Evolutionary conservation across 53 echinoderm and acorn worm species (phyloP), one percentile per base, ranked within the genome.

Genomic region (Paracentrotus lividus): DNA sequence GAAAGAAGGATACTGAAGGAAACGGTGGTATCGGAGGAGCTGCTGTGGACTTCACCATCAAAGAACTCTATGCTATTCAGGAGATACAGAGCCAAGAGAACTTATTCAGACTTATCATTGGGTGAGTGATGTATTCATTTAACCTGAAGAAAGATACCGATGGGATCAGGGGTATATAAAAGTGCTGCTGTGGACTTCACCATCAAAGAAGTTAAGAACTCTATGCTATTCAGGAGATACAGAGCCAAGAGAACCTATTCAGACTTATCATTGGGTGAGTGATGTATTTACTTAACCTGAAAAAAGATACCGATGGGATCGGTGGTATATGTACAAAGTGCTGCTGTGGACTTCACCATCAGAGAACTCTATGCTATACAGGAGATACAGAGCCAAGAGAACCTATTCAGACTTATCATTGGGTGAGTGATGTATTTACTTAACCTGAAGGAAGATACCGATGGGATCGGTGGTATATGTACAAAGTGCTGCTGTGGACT

Each of bases 331-430:
- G n/a, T n/a, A n/a, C n/a, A n/a, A n/a, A n/a, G n/a, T n/a, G 93
- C 88, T n/a, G 96, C 96, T 18, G 94, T 96, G 85, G 99, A 99
- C 92, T 99, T 99, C 88, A 99, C 95, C 90, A 96, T 99, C 94
- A 99, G 97, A 66, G 99, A 99, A 60, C 92, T 99, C 60, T 99
- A 99, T 96, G 99, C 99, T 42, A 96, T 99, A 18, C 99, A 99
- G 76, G 99, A 97, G 93, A 97, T 99, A 60, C 99, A 99, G 90
- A 95, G 96, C 27, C 96, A 99, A 86, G 93, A 93, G 2, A 94
- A 99, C 69, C 86, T 97, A 10, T 97, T 99, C 81, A 95, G 94
- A 54, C 95, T 99, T 43, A 94, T 99, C 26, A 96, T 99, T 56
- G 97, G 97, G 99, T 99, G 90, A 75, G 99, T 64, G 44, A 45